These are phyloP conservation scores for Baccha elongata DNA, from an alignment of 2,888 invertebrate species.

Conservation along the genomic window DNA sequence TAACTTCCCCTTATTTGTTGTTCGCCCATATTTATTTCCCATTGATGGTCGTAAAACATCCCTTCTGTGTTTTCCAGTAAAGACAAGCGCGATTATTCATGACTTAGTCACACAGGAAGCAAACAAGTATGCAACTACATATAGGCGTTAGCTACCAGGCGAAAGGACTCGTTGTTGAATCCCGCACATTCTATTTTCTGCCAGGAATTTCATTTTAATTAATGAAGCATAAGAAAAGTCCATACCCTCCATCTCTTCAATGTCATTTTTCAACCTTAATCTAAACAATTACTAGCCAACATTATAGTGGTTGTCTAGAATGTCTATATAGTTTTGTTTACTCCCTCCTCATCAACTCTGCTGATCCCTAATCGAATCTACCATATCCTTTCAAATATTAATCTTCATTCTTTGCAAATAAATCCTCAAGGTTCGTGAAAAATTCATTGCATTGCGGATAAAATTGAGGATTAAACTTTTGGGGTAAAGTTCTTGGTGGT, in stretches of 20 bases:
- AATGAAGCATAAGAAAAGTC: constrained; percentile 34
- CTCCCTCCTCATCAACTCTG: constrained; percentile 5
- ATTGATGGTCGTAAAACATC: constrained; percentile 39
- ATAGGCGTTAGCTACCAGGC: no score
- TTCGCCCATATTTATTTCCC: constrained; percentile 36
- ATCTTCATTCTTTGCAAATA: constrained; percentile 60
- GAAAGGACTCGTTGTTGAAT: constrained; percentile 47
- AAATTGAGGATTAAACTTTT: constrained; percentile 7
- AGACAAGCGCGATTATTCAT: constrained; percentile 53
- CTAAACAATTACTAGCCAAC: constrained; percentile 17
- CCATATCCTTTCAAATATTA: constrained; percentile 38
- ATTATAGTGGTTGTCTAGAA: constrained; percentile 5
- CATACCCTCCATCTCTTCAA: constrained; percentile 16
- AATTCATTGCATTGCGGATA: constrained; percentile 61
- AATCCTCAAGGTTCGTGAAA: constrained; percentile 57
- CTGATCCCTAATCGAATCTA: constrained; percentile 54
- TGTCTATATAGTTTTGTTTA: neutral
- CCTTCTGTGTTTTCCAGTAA: constrained; percentile 2
- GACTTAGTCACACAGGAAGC: constrained; percentile 48
- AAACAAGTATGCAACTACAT: constrained; percentile 28
- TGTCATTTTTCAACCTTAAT: constrained; percentile 28
- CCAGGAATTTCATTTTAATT: constrained; percentile 68
- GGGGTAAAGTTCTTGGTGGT: constrained; percentile 1
- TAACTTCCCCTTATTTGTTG: constrained; percentile 17
- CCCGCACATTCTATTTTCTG: constrained; percentile 47